These are phyloP conservation scores for Pantelozetes paolii DNA, from an alignment of 2,888 invertebrate genomes.

Conservation along the genomic window DNA sequence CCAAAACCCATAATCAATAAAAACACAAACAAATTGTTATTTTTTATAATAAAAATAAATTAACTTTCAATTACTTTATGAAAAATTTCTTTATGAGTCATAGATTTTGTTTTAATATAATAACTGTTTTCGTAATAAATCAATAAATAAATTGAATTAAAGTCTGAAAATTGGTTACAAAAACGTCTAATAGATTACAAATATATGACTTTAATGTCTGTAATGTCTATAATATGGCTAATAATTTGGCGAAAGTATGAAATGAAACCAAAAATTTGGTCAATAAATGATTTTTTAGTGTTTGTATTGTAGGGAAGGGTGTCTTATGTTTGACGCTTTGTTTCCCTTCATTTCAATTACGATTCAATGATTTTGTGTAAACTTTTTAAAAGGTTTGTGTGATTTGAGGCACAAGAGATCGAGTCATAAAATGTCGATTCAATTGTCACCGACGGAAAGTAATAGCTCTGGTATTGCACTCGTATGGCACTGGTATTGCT, in stretches of 20 bases:
- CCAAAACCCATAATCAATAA: slow-evolving; percentile 22
- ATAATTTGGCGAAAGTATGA: background rate
- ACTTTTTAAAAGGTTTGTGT: slow-evolving; percentile 33
- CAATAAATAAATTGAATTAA: slow-evolving; percentile 6
- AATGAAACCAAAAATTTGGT: background rate
- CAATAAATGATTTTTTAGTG: background rate
- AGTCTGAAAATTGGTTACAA: background rate
- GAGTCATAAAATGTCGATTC: slow-evolving; percentile 27
- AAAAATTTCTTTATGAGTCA: no score
- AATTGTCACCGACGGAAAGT: slow-evolving; percentile 32
- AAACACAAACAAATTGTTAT: background rate
- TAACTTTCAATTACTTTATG: no score
- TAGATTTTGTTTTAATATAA: background rate
- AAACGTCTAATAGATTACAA: background rate
- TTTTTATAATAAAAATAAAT: background rate
- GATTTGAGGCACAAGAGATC: background rate
- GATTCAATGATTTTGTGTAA: slow-evolving; percentile 21
- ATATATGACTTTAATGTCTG: background rate
- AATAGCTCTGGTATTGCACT: slow-evolving; percentile 29
- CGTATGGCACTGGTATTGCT: no score
- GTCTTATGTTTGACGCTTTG: slow-evolving; percentile 4
- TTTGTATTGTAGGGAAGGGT: background rate
- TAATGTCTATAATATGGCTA: background rate
- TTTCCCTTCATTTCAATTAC: slow-evolving; percentile 3
- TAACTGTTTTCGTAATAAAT: background rate